phyloP scores from a whole-genome alignment of 2,797 vertebrate species.

The Acanthopagrus latus region DNA sequence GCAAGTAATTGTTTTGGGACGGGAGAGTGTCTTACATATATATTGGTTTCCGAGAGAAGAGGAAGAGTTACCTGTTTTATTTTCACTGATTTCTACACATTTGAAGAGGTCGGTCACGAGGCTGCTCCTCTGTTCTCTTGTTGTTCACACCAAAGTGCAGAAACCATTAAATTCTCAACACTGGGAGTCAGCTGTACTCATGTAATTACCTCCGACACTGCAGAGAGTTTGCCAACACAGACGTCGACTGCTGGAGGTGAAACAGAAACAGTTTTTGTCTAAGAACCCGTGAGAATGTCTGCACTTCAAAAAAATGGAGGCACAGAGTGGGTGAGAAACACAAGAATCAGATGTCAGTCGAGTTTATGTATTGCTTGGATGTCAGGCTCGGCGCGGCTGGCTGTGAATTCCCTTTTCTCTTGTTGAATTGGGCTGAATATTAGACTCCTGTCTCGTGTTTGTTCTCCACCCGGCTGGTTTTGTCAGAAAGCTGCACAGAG shows the following conservation, averaged over 20 bases:
- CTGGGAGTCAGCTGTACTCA: conserved; percentile 3
- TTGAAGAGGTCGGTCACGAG: not conserved
- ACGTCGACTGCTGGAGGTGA: conserved; percentile 33
- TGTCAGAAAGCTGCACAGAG: not conserved
- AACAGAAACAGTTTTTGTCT: conserved; percentile 18
- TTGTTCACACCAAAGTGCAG: not conserved
- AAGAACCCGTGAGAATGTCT: not conserved
- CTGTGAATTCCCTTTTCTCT: conserved; percentile 17
- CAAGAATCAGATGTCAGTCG: conserved; percentile 19
- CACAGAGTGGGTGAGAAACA: conserved; percentile 20
- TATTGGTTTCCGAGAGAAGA: conserved; percentile 10
- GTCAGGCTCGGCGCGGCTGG: conserved; percentile 17
- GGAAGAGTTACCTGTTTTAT: conserved; percentile 20
- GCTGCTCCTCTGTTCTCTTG: conserved; percentile 4
- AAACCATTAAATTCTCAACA: not conserved
- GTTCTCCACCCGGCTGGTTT: not conserved
- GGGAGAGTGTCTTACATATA: not conserved
- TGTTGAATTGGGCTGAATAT: not conserved
- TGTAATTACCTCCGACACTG: conserved; percentile 16
- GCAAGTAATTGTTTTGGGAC: not conserved
- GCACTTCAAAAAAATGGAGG: conserved; percentile 2
- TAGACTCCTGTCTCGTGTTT: not conserved
- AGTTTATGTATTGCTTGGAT: conserved; percentile 18
- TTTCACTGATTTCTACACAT: conserved; percentile 36
- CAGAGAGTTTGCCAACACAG: conserved; percentile 11